phyloP scores from a whole-genome alignment of 1,140 invertebrate genomes.

The Nephila pilipes region DNA sequence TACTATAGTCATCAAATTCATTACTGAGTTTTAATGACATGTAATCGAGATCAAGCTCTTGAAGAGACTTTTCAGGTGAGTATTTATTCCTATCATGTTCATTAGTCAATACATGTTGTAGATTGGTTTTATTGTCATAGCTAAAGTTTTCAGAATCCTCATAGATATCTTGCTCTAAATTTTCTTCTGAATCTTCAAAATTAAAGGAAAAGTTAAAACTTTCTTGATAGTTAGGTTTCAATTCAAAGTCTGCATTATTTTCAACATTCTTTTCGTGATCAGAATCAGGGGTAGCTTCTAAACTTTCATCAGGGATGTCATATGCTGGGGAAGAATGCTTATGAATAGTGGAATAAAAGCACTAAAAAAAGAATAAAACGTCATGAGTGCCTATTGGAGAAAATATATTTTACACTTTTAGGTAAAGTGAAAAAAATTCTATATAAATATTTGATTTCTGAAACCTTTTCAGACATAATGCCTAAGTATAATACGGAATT shows the following conservation, averaged over 20 bases:
- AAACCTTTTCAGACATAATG: too few species aligned
- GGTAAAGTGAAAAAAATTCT: too few species aligned
- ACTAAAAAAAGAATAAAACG: background rate
- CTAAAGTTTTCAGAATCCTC: background rate
- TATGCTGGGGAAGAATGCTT: background rate
- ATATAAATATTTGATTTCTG: too few species aligned
- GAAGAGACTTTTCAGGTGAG: conserved; percentile 10
- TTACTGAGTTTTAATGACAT: conserved; percentile 4
- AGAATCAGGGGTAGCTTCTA: background rate
- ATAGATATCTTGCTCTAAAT: background rate
- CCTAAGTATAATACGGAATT: too few species aligned
- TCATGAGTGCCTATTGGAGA: too few species aligned
- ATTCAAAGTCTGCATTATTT: background rate
- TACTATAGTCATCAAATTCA: background rate
- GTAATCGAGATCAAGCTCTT: conserved; percentile 56
- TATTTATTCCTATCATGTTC: background rate
- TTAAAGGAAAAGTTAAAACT: background rate
- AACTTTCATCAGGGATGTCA: background rate
- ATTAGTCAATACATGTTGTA: background rate
- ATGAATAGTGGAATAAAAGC: conserved; percentile 28
- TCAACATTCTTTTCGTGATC: background rate
- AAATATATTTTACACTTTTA: too few species aligned
- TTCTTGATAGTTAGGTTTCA: conserved; percentile 1
- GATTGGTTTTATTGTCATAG: too few species aligned
- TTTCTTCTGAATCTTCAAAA: background rate